Conservation (phyloP, 1,140 invertebrate genomes). For the Zaprionus camerounensis region DNA sequence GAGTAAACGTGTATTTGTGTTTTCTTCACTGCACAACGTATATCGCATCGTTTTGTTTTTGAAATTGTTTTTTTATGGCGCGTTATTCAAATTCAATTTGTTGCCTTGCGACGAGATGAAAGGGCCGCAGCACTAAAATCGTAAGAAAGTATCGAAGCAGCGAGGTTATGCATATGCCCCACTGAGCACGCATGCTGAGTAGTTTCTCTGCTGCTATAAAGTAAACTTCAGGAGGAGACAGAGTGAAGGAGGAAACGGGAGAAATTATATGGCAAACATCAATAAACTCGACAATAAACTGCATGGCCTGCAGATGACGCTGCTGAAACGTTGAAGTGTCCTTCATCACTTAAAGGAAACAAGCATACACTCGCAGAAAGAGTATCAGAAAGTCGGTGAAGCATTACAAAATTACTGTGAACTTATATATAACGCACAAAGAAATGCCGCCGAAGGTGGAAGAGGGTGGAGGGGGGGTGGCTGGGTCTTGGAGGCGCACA, state of each 20-base stretch:
- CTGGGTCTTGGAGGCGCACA: conserved; percentile 55
- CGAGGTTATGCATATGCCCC: conserved; percentile 47
- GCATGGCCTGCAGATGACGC: conserved; percentile 24
- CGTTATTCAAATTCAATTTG: conserved; percentile 54
- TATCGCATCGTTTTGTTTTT: conserved; percentile 23
- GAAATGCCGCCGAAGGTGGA: conserved; percentile 16
- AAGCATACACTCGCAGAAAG: conserved; percentile 15
- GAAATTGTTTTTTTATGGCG: conserved; percentile 43
- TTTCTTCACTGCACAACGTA: background rate
- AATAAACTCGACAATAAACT: conserved; percentile 73
- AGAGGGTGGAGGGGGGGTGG: background rate
- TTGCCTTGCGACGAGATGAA: conserved; percentile 9
- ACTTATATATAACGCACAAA: conserved; percentile 60
- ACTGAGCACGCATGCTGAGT: conserved; percentile 40
- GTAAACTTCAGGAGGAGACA: background rate
- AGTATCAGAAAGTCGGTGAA: conserved; percentile 70
- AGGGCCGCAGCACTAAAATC: conserved; percentile 25
- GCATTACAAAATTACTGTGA: conserved; percentile 58
- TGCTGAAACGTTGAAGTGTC: conserved; percentile 51
- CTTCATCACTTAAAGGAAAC: conserved; percentile 49
- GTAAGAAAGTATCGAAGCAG: conserved; percentile 47
- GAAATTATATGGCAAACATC: conserved; percentile 67
- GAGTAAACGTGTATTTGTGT: background rate
- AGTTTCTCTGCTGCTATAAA: conserved; percentile 14
- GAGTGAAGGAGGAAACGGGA: background rate